phyloP scores from a whole-genome alignment of 2,797 vertebrate species.

The Distichodus sexfasciatus region DNA sequence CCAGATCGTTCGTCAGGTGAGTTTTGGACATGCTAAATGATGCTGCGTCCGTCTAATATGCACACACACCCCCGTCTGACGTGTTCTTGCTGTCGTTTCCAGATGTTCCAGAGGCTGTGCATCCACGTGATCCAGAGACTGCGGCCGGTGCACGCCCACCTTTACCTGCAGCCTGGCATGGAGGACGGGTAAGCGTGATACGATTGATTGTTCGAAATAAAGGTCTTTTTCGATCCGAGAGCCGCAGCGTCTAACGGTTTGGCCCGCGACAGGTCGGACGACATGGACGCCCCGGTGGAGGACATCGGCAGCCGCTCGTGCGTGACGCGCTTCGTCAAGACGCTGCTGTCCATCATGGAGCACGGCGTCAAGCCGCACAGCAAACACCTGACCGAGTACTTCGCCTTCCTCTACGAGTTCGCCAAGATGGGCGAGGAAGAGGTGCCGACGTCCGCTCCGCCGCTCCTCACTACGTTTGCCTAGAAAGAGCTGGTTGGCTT shows the following conservation, averaged over 20 bases:
- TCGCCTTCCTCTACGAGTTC: slow-evolving; percentile 97
- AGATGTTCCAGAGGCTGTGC: slow-evolving; percentile 99
- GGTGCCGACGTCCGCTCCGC: slow-evolving; percentile 59
- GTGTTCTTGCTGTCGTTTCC: slow-evolving; percentile 42
- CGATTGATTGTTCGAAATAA: too few species aligned
- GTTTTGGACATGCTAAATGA: not conserved
- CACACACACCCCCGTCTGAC: too few species aligned
- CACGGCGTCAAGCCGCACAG: slow-evolving; percentile 99
- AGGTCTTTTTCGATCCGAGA: too few species aligned
- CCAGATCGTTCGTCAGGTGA: slow-evolving; percentile 97
- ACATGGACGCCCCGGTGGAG: slow-evolving; percentile 96
- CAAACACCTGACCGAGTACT: slow-evolving; percentile 98
- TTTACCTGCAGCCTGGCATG: slow-evolving; percentile 96
- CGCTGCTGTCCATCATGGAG: slow-evolving; percentile 96
- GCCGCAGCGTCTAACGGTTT: too few species aligned
- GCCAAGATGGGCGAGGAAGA: slow-evolving; percentile 99
- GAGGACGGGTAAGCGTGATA: slow-evolving; percentile 86
- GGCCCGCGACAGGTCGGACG: slow-evolving; percentile 81
- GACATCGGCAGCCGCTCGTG: slow-evolving; percentile 97
- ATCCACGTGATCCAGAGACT: slow-evolving; percentile 97
- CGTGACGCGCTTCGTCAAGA: slow-evolving; percentile 96
- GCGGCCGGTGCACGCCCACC: slow-evolving; percentile 93
- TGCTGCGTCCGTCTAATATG: too few species aligned
- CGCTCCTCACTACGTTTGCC: too few species aligned
- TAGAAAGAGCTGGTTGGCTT: too few species aligned